Evolutionary conservation across 2,888 invertebrate genomes (phyloP).

Genomic region (Lagria hirta): DNA sequence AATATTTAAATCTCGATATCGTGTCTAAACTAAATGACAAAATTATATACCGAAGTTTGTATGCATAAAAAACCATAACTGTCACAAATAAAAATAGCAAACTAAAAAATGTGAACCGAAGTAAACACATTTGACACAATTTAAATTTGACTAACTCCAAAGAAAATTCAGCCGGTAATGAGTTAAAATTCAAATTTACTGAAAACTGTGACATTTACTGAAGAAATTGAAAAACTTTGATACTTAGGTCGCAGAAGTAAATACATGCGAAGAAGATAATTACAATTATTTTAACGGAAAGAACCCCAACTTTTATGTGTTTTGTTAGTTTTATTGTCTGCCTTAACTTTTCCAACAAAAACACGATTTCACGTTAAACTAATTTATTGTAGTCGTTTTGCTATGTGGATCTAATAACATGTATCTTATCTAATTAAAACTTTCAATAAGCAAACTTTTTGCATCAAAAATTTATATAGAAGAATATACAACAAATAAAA

Average conservation of each 20-base stretch:
- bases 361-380: slow-evolving; percentile 4
- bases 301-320: not conserved
- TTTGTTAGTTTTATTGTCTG: slow-evolving; percentile 12
- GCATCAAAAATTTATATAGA: no score
- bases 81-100: not conserved
- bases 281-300: not conserved
- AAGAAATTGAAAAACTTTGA: not conserved
- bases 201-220: not conserved
- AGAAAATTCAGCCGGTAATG: not conserved
- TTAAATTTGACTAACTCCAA: not conserved
- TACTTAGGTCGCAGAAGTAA: not conserved
- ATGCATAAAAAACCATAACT: slow-evolving; percentile 1
- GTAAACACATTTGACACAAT: not conserved
- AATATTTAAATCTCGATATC: no score
- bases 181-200: not conserved
- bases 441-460: slow-evolving; percentile 8
- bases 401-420: slow-evolving; percentile 1
- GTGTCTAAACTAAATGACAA: no score
- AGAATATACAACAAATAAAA: no score
- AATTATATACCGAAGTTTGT: no score
- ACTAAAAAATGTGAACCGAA: not conserved
- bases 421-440: slow-evolving; percentile 12
- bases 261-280: not conserved
- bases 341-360: slow-evolving; percentile 9
- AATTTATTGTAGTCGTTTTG: slow-evolving; percentile 10